Evolutionary conservation across 2,797 vertebrate species (phyloP), one percentile per base, ranked within the genome.

Genomic region (Oreochromis grahami): DNA sequence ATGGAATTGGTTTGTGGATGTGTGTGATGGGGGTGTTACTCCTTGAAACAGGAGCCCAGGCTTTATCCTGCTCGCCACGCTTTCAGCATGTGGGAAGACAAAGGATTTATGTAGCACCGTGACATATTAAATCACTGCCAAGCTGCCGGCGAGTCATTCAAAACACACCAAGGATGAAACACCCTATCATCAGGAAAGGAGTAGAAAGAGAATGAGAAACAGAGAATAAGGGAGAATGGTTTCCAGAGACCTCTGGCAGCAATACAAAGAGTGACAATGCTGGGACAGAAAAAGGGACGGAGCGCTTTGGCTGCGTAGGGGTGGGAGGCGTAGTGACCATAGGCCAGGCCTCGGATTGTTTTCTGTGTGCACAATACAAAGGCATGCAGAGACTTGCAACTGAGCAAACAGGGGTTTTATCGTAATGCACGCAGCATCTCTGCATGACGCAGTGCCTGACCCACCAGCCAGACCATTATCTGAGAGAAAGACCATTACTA

Each of bases 401-500:
- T 65, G 21, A 86, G 87, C 91, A 92, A 91, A 92, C 84, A 45
- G 45, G 84, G 87, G 79, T 78, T 90, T 89, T 89, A 88, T 90
- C 36, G 76, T 92, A 92, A 92, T 91, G 87, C 92, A 86, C 68
- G 80, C 83, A 86, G 86, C 3, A 79, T 80, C 84, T 92, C 82
- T 79, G 87, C 85, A 86, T 87, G 91, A 91, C 60, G 52, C 91
- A 82, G 82, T 43, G 74, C 86, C 78, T 92, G 53, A 55, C 55
- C 83, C 77, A 76, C 91, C 87, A 93, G 92, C 88, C 90, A 87
- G 78, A 85, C 91, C 82, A 91, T 95, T 93, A 96, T 93, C 88
- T 87, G 90, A 74, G 87, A 86, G 85, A 92, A 91, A 94, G 93
- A 92, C 93, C 94, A 94, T 96, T 96, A 96, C 88, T 90, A 92